phyloP scores from a whole-genome alignment of 2,797 vertebrate species.

The Sciaenops ocellatus region DNA sequence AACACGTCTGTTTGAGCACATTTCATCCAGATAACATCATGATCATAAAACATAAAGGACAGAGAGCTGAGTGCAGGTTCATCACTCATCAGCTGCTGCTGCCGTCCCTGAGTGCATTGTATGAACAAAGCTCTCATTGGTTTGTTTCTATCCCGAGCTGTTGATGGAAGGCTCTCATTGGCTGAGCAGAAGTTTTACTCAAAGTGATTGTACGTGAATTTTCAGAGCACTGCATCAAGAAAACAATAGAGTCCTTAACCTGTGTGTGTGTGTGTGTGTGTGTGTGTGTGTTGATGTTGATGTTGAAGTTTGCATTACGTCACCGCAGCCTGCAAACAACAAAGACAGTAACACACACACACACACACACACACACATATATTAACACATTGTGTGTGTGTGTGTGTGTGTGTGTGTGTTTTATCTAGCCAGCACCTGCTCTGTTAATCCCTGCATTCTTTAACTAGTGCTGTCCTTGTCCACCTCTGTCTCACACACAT shows the following conservation, averaged over 20 bases:
- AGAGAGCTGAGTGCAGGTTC: no score
- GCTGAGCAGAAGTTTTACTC: no score
- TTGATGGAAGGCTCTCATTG: no score
- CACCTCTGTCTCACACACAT: background rate
- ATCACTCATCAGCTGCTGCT: no score
- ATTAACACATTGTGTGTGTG: background rate
- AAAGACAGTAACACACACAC: background rate
- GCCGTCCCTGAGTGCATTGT: no score
- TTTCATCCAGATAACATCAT: no score
- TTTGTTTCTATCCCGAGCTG: no score
- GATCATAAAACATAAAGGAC: no score
- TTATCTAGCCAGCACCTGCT: slow-evolving; percentile 2
- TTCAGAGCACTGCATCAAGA: background rate
- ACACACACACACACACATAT: background rate
- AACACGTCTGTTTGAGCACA: no score
- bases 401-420: slow-evolving; percentile 14
- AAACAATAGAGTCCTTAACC: background rate
- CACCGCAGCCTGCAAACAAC: background rate
- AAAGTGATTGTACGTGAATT: background rate
- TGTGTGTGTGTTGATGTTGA: slow-evolving; percentile 1
- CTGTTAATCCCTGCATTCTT: slow-evolving; percentile 15
- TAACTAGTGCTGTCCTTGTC: background rate
- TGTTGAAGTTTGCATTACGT: background rate
- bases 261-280: slow-evolving; percentile 3
- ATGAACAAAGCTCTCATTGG: no score